Evolutionary conservation across 2,797 vertebrate genomes (phyloP).

Genomic region (Rhincodon typus): DNA sequence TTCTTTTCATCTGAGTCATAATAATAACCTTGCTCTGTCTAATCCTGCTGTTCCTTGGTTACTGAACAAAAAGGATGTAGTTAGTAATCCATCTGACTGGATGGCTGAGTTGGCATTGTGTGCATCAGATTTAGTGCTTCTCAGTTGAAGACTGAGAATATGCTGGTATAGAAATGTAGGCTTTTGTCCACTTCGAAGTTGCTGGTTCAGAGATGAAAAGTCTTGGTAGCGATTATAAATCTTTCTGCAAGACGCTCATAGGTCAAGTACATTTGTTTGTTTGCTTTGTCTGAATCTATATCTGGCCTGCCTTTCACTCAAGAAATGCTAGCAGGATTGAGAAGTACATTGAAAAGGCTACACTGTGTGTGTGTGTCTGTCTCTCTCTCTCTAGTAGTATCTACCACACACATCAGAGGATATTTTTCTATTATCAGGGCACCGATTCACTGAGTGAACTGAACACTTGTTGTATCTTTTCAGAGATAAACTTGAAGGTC

Average conservation of each 20-base stretch:
- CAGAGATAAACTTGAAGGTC: slow-evolving; percentile 8
- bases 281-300: neutral
- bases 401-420: neutral
- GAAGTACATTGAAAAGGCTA: neutral
- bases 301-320: neutral
- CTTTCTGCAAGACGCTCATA: neutral
- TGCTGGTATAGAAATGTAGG: neutral
- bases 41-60: neutral
- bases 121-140: neutral
- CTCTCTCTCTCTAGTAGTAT: slow-evolving; percentile 4
- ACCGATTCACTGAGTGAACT: too few species aligned
- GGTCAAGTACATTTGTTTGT: slow-evolving; percentile 11
- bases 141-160: neutral
- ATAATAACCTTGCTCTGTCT: neutral
- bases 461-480: neutral
- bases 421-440: neutral
- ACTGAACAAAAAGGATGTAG: neutral
- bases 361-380: neutral
- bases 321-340: neutral
- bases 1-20: neutral
- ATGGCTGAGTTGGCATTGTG: neutral
- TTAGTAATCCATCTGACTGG: neutral
- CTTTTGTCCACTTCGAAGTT: neutral
- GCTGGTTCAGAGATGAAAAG: neutral
- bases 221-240: neutral